phyloP scores from a whole-genome alignment of 2,113 vertebrate species.

The Anthoscopus minutus region DNA sequence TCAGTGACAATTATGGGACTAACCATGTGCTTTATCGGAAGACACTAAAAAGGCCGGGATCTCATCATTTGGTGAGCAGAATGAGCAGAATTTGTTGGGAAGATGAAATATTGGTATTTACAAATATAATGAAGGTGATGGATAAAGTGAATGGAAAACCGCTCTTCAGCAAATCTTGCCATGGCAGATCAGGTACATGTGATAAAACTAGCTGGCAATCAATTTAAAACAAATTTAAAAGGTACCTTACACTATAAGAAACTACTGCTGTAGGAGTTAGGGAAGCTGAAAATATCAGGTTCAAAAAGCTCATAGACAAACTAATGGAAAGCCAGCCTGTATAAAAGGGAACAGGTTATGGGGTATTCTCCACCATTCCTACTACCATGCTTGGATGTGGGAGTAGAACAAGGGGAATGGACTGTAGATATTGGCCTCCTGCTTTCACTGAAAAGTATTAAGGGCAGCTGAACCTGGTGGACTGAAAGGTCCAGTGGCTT shows the following conservation, averaged over 20 bases:
- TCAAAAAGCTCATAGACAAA: background rate
- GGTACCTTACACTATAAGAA: background rate
- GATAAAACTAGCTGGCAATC: background rate
- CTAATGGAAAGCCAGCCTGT: background rate
- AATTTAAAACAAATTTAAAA: background rate
- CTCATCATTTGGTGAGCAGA: background rate
- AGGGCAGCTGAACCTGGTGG: background rate
- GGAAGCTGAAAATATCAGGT: background rate
- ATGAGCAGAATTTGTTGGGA: background rate
- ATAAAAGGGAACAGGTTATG: background rate
- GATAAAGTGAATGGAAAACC: background rate
- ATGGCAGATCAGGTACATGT: fast-evolving
- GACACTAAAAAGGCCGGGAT: background rate
- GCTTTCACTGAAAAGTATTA: background rate
- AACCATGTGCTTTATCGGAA: background rate
- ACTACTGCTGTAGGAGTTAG: background rate
- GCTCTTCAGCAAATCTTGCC: background rate
- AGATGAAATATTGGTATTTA: background rate
- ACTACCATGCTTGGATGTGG: background rate
- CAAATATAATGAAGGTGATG: background rate
- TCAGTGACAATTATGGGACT: background rate
- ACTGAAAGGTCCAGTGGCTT: background rate
- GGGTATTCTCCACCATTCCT: background rate
- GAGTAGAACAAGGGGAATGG: background rate
- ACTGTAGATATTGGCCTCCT: background rate